Evolutionary conservation across 2,797 vertebrate species (phyloP), one percentile per base, ranked within the genome.

Genomic region (Zenarchopterus dispar): DNA sequence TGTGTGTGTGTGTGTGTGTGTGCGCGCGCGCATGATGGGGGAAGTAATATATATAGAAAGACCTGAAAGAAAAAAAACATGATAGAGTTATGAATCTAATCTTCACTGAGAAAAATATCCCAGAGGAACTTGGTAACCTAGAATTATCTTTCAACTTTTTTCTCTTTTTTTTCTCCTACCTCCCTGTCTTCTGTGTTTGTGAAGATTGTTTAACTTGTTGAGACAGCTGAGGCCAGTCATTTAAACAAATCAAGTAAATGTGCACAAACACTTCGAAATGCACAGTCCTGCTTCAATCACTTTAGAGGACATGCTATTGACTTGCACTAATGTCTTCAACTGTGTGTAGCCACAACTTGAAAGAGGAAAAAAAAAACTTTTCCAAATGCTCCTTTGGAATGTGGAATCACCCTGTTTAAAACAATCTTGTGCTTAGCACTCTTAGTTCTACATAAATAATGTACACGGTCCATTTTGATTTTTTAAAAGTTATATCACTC

Each of bases 131-230:
- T 80, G 80, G 69, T 48, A 90, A 82, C 88, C 85, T 89, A 87
- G 79, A 92, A 91, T 91, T 88, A 91, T 87, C 85, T 80, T 61
- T 50, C 52, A 58, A 11, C 58, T 67, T 62, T 66, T 47, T 53
- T 71, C 59, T 64, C 57, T 84, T 60, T 49, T 51, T 71, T 31
- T 49, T 51, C 70, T 31, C 15, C 42, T 79, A 78, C 70, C 75
- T 70, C 68, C 70, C 68, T 49, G 71, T 78, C 69, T 61, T 8
- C 67, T 78, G 67, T 86, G 82, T 89, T 84, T 86, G 61, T 55
- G 56, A 75, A 85, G 74, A 87, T 74, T 80, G 75, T 84, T 90
- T 80, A 80, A 87, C 84, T 85, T 92, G 89, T 91, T 90, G 88
- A 89, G 86, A 91, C 89, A 89, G 78, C 77, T 79, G 84, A 88